Conservation (phyloP, 2,113 vertebrate genomes). For the Halichoerus grypus region DNA sequence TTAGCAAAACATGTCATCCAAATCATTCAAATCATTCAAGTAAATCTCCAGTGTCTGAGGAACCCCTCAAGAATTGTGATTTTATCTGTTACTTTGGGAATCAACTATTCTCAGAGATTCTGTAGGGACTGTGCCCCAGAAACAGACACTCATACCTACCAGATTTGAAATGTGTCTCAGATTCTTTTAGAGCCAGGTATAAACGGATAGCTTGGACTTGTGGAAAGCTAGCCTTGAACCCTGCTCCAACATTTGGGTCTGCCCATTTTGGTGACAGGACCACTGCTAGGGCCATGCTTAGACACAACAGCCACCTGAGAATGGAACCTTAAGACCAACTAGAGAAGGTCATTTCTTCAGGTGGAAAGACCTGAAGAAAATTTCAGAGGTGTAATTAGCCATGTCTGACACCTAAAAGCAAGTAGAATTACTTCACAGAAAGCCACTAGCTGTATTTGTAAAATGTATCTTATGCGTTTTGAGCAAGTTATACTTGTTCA, state of each 20-base stretch:
- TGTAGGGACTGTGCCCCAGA: neutral
- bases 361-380: neutral
- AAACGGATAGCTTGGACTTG: neutral
- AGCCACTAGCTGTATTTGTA: neutral
- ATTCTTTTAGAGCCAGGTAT: neutral
- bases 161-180: neutral
- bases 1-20: neutral
- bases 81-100: neutral
- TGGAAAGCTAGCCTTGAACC: neutral
- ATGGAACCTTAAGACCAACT: neutral
- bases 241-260: neutral
- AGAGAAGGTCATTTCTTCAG: neutral
- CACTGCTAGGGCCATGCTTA: neutral
- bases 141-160: neutral
- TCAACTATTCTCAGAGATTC: neutral
- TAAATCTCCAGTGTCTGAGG: neutral
- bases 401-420: neutral
- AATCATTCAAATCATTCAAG: neutral
- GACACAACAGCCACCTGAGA: neutral
- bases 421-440: conserved; percentile 30
- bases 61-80: neutral
- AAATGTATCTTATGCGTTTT: neutral
- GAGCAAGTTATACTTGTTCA: neutral
- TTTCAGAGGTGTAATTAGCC: conserved; percentile 3
- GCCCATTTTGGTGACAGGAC: neutral